Evolutionary conservation across 2,888 invertebrate species (phyloP).

Genomic region (Cephonodes hylas): DNA sequence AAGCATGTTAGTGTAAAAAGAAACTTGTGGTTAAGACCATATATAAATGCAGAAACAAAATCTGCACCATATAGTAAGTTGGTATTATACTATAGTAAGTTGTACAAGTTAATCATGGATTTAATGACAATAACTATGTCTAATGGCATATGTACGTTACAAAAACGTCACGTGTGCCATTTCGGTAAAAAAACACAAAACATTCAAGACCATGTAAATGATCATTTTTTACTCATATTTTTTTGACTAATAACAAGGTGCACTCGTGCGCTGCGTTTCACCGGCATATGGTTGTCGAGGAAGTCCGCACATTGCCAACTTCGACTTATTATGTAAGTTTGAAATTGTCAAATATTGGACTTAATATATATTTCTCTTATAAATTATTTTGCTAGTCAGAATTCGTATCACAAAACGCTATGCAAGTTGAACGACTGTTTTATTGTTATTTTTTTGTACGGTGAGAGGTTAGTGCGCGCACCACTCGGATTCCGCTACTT

Average conservation of each 20-base stretch:
- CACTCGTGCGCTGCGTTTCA: conserved; percentile 58
- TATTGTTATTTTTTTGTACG: conserved; percentile 55
- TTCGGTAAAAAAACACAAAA: conserved; percentile 55
- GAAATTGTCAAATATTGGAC: conserved; percentile 61
- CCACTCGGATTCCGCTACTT: conserved; percentile 38
- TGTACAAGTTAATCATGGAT: background rate
- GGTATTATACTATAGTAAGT: too few species aligned
- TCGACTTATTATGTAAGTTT: conserved; percentile 46
- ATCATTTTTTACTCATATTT: conserved; percentile 44
- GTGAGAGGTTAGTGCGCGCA: conserved; percentile 41
- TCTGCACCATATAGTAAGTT: too few species aligned
- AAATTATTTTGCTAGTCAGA: background rate
- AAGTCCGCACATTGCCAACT: conserved; percentile 56
- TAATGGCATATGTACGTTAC: conserved; percentile 29
- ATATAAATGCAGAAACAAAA: too few species aligned
- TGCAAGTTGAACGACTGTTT: conserved; percentile 58
- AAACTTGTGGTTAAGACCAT: too few species aligned
- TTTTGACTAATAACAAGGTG: conserved; percentile 70
- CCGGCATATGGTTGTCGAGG: conserved; percentile 70
- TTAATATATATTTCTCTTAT: conserved; percentile 20
- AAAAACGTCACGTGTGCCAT: conserved; percentile 27
- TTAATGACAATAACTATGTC: background rate
- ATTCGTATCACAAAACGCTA: conserved; percentile 31
- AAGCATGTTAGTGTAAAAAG: too few species aligned
- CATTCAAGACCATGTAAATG: conserved; percentile 59